Evolutionary conservation across 1,140 invertebrate genomes (phyloP).

Genomic region (Delia radicum): DNA sequence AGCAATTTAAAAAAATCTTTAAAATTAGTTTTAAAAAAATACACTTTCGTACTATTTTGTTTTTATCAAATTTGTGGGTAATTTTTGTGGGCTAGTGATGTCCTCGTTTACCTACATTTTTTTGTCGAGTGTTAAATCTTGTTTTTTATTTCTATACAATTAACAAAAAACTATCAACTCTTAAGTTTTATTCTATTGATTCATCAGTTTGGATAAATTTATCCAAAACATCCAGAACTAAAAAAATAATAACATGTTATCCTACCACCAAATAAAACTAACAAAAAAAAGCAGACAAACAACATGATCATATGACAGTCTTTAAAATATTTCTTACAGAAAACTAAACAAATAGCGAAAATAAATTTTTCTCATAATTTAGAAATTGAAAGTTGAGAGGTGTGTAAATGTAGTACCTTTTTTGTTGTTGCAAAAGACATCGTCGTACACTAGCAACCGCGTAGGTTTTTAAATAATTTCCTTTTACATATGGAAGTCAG

Average conservation of each 20-base stretch:
- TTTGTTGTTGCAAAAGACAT: background rate
- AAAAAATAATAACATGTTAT: background rate
- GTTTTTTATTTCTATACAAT: no score
- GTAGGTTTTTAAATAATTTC: background rate
- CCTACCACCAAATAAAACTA: no score
- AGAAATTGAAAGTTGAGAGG: constrained; percentile 1
- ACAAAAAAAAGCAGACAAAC: background rate
- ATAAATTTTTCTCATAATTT: background rate
- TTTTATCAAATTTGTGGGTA: no score
- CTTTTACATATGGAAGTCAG: background rate
- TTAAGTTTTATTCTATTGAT: background rate
- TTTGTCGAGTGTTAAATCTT: no score
- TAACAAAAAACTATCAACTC: background rate
- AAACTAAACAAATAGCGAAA: background rate
- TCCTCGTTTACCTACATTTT: no score
- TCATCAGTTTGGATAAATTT: background rate
- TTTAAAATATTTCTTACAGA: background rate
- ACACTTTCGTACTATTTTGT: no score
- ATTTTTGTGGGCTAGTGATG: no score
- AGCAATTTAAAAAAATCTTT: no score
- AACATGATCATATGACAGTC: background rate
- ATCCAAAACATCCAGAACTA: background rate
- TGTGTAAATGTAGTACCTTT: background rate
- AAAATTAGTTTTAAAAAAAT: no score
- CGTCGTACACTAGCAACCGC: background rate